A percentile compares a stretch with the other conserved stretches of the same genome.
phyloP scores from a whole-genome alignment of 2,888 invertebrate genomes.

The Lamellibrachia satsuma region DNA sequence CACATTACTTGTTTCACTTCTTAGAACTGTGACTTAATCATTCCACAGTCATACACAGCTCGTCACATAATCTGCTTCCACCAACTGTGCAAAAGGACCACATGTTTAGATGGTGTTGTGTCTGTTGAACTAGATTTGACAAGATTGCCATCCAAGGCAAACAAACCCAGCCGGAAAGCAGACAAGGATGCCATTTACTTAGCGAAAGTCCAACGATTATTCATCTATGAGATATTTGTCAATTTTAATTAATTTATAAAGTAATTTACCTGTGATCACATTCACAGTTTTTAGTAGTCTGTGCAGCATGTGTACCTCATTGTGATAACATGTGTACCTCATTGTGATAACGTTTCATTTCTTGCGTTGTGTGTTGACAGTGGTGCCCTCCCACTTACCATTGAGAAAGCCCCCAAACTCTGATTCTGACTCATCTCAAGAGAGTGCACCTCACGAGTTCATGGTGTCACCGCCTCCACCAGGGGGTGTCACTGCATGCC shows the following conservation, averaged over 20 bases:
- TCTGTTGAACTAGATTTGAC: not conserved
- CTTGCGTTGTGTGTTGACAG: not conserved
- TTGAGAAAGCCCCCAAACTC: not conserved
- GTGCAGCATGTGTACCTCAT: too few relatives aligned
- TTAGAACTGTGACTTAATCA: too few relatives aligned
- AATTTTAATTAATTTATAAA: too few relatives aligned
- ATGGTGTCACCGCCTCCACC: slow-evolving; percentile 33
- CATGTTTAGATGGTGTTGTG: not conserved
- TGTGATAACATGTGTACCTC: not conserved
- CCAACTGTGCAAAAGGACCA: not conserved
- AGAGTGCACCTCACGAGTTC: slow-evolving; percentile 37
- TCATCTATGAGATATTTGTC: too few relatives aligned
- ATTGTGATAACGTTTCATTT: not conserved
- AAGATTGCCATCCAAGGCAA: too few relatives aligned
- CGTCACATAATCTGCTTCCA: too few relatives aligned
- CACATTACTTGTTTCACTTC: too few relatives aligned
- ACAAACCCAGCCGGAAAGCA: too few relatives aligned
- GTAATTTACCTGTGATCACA: too few relatives aligned
- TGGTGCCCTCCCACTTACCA: not conserved
- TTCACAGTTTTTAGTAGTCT: not conserved
- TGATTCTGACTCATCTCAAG: slow-evolving; percentile 13
- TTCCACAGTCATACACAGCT: too few relatives aligned
- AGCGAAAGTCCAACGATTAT: too few relatives aligned
- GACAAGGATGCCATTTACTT: too few relatives aligned
- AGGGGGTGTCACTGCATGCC: not conserved